Evolutionary conservation across 2,888 invertebrate genomes (phyloP).

Genomic region (Parelbella ahira): DNA sequence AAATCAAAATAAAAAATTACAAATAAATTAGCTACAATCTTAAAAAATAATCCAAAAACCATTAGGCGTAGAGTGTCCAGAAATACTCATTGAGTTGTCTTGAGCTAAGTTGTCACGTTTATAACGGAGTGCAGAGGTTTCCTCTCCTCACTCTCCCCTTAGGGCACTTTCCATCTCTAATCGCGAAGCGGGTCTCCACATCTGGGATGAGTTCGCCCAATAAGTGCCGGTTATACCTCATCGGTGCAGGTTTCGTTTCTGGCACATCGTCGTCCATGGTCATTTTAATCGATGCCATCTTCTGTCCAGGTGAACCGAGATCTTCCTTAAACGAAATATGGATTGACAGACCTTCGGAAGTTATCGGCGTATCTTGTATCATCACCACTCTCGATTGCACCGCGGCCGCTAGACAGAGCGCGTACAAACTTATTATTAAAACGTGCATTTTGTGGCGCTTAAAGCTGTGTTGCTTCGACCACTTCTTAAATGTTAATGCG

Average conservation of each 20-base stretch:
- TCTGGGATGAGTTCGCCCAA: slow-evolving; percentile 6
- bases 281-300: not conserved
- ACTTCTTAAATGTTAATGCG: too few relatives aligned
- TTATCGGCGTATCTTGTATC: slow-evolving; percentile 3
- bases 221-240: slow-evolving; percentile 3
- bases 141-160: too few relatives aligned
- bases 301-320: not conserved
- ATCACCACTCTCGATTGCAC: not conserved
- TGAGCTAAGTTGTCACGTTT: too few relatives aligned
- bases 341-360: not conserved
- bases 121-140: too few relatives aligned
- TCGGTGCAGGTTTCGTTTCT: not conserved
- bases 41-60: too few relatives aligned
- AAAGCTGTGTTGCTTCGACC: too few relatives aligned
- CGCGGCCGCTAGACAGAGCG: not conserved
- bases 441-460: slow-evolving; percentile 2
- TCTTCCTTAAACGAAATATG: slow-evolving; percentile 3
- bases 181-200: slow-evolving; percentile 5
- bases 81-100: too few relatives aligned
- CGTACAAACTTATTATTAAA: not conserved
- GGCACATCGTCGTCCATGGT: slow-evolving; percentile 2
- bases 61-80: too few relatives aligned
- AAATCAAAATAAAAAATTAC: too few relatives aligned
- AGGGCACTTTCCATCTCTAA: slow-evolving; percentile 6
- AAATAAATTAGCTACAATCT: too few relatives aligned